Conservation (phyloP, 2,797 vertebrate species). For the Acanthopagrus latus region DNA sequence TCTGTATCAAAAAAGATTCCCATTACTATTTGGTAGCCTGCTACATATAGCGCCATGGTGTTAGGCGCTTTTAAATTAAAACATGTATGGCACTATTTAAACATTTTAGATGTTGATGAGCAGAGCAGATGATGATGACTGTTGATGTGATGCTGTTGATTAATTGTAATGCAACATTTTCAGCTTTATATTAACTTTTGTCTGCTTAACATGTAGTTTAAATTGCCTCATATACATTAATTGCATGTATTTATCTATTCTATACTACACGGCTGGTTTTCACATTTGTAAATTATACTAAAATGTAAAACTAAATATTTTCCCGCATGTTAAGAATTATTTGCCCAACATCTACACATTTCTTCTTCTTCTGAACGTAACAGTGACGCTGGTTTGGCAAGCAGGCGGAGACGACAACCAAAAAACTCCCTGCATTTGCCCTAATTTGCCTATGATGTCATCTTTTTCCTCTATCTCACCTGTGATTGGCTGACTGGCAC, state of each 20-base stretch:
- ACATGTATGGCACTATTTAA: no score
- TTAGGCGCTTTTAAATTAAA: no score
- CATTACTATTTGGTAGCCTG: no score
- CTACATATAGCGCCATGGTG: no score
- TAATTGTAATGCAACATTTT: neutral
- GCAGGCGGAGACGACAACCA: conserved; percentile 79
- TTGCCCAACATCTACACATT: neutral
- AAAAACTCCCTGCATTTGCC: conserved; percentile 81
- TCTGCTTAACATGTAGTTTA: neutral
- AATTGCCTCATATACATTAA: neutral
- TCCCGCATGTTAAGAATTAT: neutral
- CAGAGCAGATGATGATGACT: no score
- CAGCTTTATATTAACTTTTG: no score
- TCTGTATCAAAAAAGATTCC: neutral
- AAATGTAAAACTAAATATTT: neutral
- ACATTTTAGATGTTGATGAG: no score
- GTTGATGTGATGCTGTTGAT: neutral
- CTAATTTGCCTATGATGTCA: conserved; percentile 95
- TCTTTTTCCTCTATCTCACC: conserved; percentile 83
- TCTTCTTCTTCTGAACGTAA: neutral
- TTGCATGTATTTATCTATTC: neutral
- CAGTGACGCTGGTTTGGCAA: neutral
- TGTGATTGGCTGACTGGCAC: conserved; percentile 86
- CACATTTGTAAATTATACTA: neutral
- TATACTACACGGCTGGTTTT: neutral